Evolutionary conservation across 2,113 vertebrate species (phyloP).

Genomic region (pig (Sus scrofa)): DNA sequence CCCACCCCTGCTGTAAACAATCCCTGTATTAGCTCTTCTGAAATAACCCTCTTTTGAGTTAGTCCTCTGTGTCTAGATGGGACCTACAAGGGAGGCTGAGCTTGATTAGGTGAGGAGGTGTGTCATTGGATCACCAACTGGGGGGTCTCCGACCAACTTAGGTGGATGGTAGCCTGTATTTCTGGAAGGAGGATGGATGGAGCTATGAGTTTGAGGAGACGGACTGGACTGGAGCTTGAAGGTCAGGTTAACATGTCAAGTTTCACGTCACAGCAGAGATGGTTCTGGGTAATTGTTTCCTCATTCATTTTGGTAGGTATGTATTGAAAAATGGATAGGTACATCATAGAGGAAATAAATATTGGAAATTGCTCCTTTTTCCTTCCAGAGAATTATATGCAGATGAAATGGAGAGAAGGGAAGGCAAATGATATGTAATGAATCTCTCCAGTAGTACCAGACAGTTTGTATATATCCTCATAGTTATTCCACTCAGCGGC

Average conservation of each 20-base stretch:
- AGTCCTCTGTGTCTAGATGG: neutral
- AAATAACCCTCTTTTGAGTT: neutral
- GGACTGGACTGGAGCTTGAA: neutral
- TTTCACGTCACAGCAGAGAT: neutral
- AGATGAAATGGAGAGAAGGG: slow-evolving; percentile 5
- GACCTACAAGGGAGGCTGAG: neutral
- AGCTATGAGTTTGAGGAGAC: neutral
- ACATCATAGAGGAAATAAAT: slow-evolving; percentile 29
- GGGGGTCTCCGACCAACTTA: neutral
- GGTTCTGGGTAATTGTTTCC: slow-evolving; percentile 19
- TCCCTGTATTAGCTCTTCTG: neutral
- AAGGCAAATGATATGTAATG: neutral
- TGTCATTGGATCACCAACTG: neutral
- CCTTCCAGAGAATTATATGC: slow-evolving; percentile 35
- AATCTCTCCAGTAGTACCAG: neutral
- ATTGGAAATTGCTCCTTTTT: neutral
- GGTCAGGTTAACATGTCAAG: neutral
- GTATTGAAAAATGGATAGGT: neutral
- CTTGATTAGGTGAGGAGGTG: neutral
- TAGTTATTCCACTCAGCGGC: neutral
- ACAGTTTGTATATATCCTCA: slow-evolving; percentile 1
- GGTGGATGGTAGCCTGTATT: neutral
- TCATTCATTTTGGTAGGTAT: slow-evolving; percentile 45
- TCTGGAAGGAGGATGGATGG: neutral
- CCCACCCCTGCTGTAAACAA: neutral